Base-by-base conservation (phyloP, 2,113 vertebrate species). In the Gymnarchus niloticus region DNA sequence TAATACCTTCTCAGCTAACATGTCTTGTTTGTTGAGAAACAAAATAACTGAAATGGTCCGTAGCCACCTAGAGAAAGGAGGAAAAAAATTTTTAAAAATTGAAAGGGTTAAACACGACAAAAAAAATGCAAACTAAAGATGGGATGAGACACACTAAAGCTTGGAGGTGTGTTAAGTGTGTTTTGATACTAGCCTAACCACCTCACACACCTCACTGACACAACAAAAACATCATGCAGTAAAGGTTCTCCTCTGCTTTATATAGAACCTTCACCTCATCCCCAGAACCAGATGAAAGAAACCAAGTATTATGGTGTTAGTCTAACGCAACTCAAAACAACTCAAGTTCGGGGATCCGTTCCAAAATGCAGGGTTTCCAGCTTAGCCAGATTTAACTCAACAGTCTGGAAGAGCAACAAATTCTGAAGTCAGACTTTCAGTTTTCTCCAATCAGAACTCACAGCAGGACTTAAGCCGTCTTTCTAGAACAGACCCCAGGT, bases 11-110 rank as follows among this genome's bases (percentile, higher is more conserved):
- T 99, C 98, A 90, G 98, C 98, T 92, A 99, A 93, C 97, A 99
- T 99, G 91, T 99, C 98, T 91, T 99, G 98, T 92, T 99, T 99
- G 95, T 99, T 99, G 90, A 99, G 94, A 93, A 99, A 99, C 90
- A 99, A 93, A 92, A 99, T 99, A 93, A 99, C 97, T 59, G 98
- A 99, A 93, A 99, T 99, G 90, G 98, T 99, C 92, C 97, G 96
- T 93, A 99, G 94, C 98, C 98, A 99, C 94, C 98, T 98, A 89
- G 65, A 91, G 92, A 86, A 90, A 87, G 83, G 65, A 88, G 3
- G 86, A 48, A 85, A 1, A 56, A 6, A 21, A n/a, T n/a, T n/a
- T n/a, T n/a, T n/a, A n/a, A n/a, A n/a, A n/a, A n/a, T n/a, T n/a
- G n/a, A n/a, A n/a, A n/a, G n/a, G n/a, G n/a, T n/a, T n/a, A n/a